These are phyloP conservation scores for Amblyteles armatorius DNA, from an alignment of 2,888 invertebrate genomes.

Conservation along the genomic window DNA sequence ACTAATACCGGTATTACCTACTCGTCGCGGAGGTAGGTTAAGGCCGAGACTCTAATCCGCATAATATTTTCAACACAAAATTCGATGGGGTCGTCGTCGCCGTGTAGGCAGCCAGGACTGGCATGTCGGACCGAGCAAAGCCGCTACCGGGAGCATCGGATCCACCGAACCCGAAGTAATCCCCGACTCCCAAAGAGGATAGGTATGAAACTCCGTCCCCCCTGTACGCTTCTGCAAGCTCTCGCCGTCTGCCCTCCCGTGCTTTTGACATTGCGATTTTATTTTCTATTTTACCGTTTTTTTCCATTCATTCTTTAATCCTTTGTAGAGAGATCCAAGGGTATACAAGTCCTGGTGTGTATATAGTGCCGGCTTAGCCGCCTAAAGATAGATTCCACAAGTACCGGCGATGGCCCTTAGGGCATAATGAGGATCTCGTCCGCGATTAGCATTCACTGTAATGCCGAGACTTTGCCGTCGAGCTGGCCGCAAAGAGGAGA, in stretches of 20 bases:
- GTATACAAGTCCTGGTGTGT: slow-evolving; percentile 20
- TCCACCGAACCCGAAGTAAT: slow-evolving; percentile 77
- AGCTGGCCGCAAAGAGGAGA: not conserved
- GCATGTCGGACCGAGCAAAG: slow-evolving; percentile 65
- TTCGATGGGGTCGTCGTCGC: slow-evolving; percentile 46
- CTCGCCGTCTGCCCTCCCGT: slow-evolving; percentile 45
- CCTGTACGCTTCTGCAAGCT: slow-evolving; percentile 19
- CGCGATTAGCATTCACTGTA: slow-evolving; percentile 27
- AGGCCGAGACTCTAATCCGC: slow-evolving; percentile 55
- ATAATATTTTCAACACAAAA: slow-evolving; percentile 64
- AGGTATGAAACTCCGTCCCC: slow-evolving; percentile 52
- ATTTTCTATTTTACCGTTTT: not conserved
- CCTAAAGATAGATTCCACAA: slow-evolving; percentile 7
- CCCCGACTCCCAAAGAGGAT: slow-evolving; percentile 73
- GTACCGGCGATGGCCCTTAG: not conserved
- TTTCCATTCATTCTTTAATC: slow-evolving; percentile 50
- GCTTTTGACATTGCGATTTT: slow-evolving; percentile 28
- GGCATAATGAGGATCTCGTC: not conserved
- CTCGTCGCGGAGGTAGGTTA: slow-evolving; percentile 46
- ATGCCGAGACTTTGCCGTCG: not conserved
- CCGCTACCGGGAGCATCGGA: slow-evolving; percentile 72
- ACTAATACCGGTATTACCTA: slow-evolving; percentile 65
- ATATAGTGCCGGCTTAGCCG: not conserved
- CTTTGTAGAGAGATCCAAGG: slow-evolving; percentile 35
- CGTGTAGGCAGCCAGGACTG: slow-evolving; percentile 28